A percentile compares a stretch with the other conserved stretches of the same genome.
Conservation (phyloP, 1,140 invertebrate genomes). For the Rhyacophila brunnea region DNA sequence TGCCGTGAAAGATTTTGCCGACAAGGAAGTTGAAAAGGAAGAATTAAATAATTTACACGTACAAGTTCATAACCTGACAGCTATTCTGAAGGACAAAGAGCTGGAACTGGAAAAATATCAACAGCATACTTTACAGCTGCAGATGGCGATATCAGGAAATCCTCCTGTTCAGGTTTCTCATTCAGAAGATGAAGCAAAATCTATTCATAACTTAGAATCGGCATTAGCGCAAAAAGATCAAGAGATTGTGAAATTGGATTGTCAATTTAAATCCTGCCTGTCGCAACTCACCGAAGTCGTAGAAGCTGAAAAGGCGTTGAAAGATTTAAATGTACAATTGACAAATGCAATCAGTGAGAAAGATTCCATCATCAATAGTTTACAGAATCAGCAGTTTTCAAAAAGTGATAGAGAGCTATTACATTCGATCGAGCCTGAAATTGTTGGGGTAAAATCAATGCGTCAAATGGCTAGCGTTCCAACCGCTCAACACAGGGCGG, state of each 20-base stretch:
- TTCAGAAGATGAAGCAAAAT: slow-evolving; percentile 2
- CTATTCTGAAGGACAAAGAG: slow-evolving; percentile 40
- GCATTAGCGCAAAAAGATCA: slow-evolving; percentile 24
- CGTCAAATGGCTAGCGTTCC: background rate
- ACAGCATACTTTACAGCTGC: slow-evolving; percentile 34
- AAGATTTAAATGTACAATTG: slow-evolving; percentile 2
- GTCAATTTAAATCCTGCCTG: slow-evolving; percentile 18
- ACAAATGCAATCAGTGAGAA: slow-evolving; percentile 18
- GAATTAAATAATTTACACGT: slow-evolving; percentile 1
- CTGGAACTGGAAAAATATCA: slow-evolving; percentile 37
- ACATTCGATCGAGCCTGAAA: background rate
- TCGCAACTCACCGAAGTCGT: slow-evolving; percentile 20
- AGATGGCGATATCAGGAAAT: slow-evolving; percentile 27
- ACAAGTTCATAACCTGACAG: slow-evolving; percentile 10
- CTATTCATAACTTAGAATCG: background rate
- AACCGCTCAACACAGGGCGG: slow-evolving; percentile 14
- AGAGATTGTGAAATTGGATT: slow-evolving; percentile 19
- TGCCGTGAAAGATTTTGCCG: background rate
- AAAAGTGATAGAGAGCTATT: background rate
- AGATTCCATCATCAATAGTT: slow-evolving; percentile 13
- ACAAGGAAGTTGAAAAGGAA: background rate
- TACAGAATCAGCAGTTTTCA: slow-evolving; percentile 8
- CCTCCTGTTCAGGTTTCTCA: background rate
- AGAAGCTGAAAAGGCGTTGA: slow-evolving; percentile 19
- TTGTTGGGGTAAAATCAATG: background rate